A percentile compares a stretch with the other conserved stretches of the same genome.
These are phyloP conservation scores for Gnathonemus echidnorhynchus DNA, from an alignment of 2,113 vertebrate genomes.

Conservation along the genomic window DNA sequence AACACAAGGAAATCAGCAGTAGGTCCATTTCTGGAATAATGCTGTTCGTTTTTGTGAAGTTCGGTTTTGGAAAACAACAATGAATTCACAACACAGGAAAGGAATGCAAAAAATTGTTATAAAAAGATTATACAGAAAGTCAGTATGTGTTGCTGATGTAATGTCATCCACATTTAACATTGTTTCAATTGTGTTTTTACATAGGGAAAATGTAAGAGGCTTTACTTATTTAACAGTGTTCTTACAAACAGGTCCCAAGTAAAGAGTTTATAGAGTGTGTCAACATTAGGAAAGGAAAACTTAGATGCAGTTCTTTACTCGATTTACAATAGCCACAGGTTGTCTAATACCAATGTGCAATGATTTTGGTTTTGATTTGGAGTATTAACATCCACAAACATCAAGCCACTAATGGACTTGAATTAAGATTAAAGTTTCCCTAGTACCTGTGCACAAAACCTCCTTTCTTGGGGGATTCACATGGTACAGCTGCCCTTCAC, in stretches of 20 bases:
- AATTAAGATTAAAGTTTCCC: background rate
- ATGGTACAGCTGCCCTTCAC: background rate
- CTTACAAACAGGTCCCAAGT: background rate
- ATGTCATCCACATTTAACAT: background rate
- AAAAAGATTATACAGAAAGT: background rate
- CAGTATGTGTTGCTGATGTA: background rate
- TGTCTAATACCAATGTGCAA: background rate
- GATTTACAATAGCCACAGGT: background rate
- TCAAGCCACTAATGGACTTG: background rate
- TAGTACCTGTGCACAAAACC: background rate
- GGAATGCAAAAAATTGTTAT: background rate
- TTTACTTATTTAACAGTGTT: background rate
- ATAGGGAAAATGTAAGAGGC: background rate
- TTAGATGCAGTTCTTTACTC: background rate
- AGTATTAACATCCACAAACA: background rate
- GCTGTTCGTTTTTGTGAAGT: background rate
- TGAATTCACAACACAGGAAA: background rate
- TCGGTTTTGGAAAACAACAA: background rate
- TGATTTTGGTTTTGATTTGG: background rate
- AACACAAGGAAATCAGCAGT: background rate
- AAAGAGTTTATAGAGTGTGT: background rate
- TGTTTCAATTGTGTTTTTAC: background rate
- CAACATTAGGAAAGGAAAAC: background rate
- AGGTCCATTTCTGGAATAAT: background rate
- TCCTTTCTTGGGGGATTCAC: background rate